Conservation (phyloP, 2,113 vertebrate species). For the Forbesichthys papilliferus region DNA sequence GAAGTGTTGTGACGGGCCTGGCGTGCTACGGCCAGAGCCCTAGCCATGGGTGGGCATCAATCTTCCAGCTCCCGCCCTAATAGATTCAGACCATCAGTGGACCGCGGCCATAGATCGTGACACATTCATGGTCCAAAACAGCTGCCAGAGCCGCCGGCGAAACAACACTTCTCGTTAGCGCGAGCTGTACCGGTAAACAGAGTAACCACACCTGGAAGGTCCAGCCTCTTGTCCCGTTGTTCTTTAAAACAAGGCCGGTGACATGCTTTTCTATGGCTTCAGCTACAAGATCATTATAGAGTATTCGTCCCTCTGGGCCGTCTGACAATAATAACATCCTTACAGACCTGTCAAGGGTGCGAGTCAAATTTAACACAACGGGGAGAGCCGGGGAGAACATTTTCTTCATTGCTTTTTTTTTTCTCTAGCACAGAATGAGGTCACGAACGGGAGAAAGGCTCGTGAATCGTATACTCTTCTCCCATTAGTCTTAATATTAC, state of each 20-base stretch:
- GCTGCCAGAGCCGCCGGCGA: conserved; percentile 33
- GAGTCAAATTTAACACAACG: conserved; percentile 61
- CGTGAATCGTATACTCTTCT: conserved; percentile 47
- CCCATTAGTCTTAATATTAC: conserved; percentile 36
- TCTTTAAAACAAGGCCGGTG: conserved; percentile 59
- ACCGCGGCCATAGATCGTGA: conserved; percentile 33
- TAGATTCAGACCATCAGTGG: conserved; percentile 44
- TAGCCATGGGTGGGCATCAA: conserved; percentile 33
- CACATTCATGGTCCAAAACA: conserved; percentile 51
- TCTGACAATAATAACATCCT: conserved; percentile 64
- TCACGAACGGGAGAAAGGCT: conserved; percentile 46
- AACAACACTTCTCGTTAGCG: conserved; percentile 13
- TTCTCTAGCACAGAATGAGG: conserved; percentile 4
- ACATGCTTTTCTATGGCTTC: conserved; percentile 51
- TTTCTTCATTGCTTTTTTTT: neutral
- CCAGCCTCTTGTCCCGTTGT: conserved; percentile 14
- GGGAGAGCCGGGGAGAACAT: conserved; percentile 19
- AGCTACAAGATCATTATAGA: conserved; percentile 65
- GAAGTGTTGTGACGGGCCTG: conserved; percentile 50
- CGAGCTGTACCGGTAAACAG: conserved; percentile 39
- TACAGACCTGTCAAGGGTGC: conserved; percentile 55
- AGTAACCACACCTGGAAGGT: conserved; percentile 46
- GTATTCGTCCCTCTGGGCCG: conserved; percentile 49
- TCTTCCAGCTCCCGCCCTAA: conserved; percentile 37
- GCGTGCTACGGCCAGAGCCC: conserved; percentile 42